Percentiles rank a stretch among this genome's conserved stretches.
Evolutionary conservation across 2,888 invertebrate species (phyloP).

Genomic region (Tetanocera ferruginea): DNA sequence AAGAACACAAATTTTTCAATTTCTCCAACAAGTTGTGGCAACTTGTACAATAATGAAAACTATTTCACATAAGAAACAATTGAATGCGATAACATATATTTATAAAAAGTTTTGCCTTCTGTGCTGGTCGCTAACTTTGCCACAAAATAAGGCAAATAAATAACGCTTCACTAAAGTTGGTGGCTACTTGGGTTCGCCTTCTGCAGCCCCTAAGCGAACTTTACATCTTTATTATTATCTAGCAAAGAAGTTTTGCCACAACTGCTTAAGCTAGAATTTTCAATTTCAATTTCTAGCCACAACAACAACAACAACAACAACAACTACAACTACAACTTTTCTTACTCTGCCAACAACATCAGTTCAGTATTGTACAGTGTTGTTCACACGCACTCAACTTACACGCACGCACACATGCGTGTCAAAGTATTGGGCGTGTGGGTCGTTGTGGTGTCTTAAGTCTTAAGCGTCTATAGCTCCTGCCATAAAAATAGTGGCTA

Average conservation of each 20-base stretch:
- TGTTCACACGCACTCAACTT: neutral
- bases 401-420: neutral
- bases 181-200: too few relatives aligned
- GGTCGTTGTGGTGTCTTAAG: too few relatives aligned
- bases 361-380: neutral
- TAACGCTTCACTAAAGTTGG: neutral
- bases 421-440: neutral
- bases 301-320: neutral
- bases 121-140: neutral
- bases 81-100: neutral
- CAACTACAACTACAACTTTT: neutral
- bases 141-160: neutral
- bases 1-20: neutral
- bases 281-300: neutral
- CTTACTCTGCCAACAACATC: too few relatives aligned
- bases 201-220: too few relatives aligned
- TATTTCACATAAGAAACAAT: conserved; percentile 5
- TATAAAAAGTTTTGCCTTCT: neutral
- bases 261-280: neutral
- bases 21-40: neutral
- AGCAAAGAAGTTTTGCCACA: neutral
- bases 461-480: neutral
- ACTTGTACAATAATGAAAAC: neutral
- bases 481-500: conserved; percentile 1
- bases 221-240: neutral